Conservation (phyloP, 2,113 vertebrate species). For the Kryptolebias marmoratus region DNA sequence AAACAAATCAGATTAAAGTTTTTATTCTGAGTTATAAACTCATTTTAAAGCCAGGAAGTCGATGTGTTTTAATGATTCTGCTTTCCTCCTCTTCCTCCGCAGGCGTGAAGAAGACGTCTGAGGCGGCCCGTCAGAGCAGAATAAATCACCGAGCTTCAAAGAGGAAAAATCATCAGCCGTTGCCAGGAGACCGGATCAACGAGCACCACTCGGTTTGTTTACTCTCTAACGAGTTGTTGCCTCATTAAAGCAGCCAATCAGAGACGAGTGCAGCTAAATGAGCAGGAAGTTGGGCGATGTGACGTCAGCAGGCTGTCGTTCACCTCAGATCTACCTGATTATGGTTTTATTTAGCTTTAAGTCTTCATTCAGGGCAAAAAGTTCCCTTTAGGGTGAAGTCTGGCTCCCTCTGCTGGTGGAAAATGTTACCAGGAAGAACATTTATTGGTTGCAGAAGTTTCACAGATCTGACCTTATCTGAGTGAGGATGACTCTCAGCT, state of each 20-base stretch:
- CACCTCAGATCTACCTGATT: not conserved
- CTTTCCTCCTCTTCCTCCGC: not conserved
- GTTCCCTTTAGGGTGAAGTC: not conserved
- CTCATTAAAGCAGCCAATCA: slow-evolving; percentile 44
- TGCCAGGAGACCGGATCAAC: slow-evolving; percentile 50
- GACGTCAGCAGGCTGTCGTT: not conserved
- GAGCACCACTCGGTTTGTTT: slow-evolving; percentile 33
- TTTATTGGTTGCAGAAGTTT: too few relatives aligned
- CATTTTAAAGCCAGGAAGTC: not conserved
- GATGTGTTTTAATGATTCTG: not conserved
- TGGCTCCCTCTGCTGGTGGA: slow-evolving; percentile 43
- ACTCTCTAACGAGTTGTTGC: slow-evolving; percentile 10
- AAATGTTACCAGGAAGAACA: not conserved
- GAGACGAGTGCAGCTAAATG: rapidly evolving
- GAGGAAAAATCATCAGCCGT: slow-evolving; percentile 47
- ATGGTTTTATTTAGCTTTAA: too few relatives aligned
- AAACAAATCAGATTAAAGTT: not conserved
- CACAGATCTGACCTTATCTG: too few relatives aligned
- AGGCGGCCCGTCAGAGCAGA: slow-evolving; percentile 6
- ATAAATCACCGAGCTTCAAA: slow-evolving; percentile 49
- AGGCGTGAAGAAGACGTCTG: not conserved
- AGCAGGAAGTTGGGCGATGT: slow-evolving; percentile 3
- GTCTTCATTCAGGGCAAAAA: too few relatives aligned
- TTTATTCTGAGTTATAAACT: not conserved
- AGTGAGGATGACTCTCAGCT: too few relatives aligned